Percentiles rank a stretch among this genome's conserved stretches.
phyloP scores from a whole-genome alignment of 2,888 invertebrate species.

The Saturnia japonica region DNA sequence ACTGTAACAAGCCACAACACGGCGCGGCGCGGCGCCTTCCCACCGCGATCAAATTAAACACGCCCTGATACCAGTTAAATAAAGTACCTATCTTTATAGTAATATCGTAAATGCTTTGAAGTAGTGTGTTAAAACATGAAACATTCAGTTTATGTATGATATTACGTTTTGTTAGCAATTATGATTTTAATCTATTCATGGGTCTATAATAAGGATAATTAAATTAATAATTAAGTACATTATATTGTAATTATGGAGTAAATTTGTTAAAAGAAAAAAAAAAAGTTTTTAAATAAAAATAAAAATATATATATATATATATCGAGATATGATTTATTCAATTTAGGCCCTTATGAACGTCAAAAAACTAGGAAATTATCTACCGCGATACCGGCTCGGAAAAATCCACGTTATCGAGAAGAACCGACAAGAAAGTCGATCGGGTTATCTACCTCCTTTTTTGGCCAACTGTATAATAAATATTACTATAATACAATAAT shows the following conservation, averaged over 20 bases:
- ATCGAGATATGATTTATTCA: too few species aligned
- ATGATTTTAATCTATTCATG: background rate
- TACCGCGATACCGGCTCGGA: too few species aligned
- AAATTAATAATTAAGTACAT: background rate
- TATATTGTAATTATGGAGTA: background rate
- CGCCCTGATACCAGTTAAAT: constrained; percentile 53
- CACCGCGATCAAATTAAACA: constrained; percentile 55
- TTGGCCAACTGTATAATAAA: too few species aligned
- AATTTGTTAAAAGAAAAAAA: too few species aligned
- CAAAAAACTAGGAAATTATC: too few species aligned
- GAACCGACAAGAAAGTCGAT: too few species aligned
- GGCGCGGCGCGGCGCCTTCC: constrained; percentile 17
- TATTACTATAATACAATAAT: too few species aligned
- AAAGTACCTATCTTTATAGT: constrained; percentile 61
- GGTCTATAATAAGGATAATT: background rate
- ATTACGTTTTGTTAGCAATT: constrained; percentile 17
- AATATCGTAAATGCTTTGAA: constrained; percentile 50
- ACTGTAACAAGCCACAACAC: constrained; percentile 16
- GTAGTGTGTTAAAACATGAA: constrained; percentile 47
- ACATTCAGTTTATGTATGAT: constrained; percentile 11
- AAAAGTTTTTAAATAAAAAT: background rate
- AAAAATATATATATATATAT: too few species aligned
- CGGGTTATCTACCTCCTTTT: too few species aligned
- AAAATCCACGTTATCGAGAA: too few species aligned
- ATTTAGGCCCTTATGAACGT: too few species aligned